A percentile compares a stretch with the other conserved stretches of the same genome.
Conservation (phyloP, 2,888 invertebrate species). For the Yponomeuta cagnagella region DNA sequence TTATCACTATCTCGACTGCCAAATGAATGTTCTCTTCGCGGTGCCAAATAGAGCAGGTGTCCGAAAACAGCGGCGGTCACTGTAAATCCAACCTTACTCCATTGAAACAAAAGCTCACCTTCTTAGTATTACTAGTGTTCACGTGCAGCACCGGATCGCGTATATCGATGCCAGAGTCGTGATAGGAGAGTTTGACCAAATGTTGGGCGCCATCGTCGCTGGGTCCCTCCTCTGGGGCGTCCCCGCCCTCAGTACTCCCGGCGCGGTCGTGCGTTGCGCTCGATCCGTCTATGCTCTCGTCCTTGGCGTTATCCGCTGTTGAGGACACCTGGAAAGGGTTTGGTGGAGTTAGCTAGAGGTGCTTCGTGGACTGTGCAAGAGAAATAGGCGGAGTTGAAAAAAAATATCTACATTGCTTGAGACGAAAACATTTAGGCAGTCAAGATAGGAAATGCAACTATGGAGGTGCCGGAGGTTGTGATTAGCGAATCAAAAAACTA, state of each 20-base stretch:
- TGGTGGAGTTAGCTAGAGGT: background rate
- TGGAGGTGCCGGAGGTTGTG: too few species aligned
- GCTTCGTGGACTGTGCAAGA: background rate
- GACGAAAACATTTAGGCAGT: too few species aligned
- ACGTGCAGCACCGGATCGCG: conserved; percentile 83
- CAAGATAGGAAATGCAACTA: too few species aligned
- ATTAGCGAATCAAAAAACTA: too few species aligned
- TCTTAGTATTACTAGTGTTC: conserved; percentile 79
- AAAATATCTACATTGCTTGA: too few species aligned
- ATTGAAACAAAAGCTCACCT: conserved; percentile 51
- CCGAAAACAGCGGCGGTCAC: background rate
- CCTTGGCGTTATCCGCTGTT: conserved; percentile 52
- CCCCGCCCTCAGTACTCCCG: conserved; percentile 45
- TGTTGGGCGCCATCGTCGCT: conserved; percentile 62
- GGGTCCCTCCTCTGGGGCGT: conserved; percentile 67
- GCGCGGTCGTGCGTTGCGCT: conserved; percentile 32
- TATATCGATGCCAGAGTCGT: conserved; percentile 93
- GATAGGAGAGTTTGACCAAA: conserved; percentile 88
- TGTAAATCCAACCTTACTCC: background rate
- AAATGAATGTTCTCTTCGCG: too few species aligned
- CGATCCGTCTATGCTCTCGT: conserved; percentile 50
- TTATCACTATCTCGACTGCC: too few species aligned
- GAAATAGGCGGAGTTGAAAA: background rate
- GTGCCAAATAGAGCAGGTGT: background rate
- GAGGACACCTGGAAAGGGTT: conserved; percentile 50